These are phyloP conservation scores for Lordiphosa andalusiaca DNA, from an alignment of 2,888 invertebrate species.

Conservation along the genomic window DNA sequence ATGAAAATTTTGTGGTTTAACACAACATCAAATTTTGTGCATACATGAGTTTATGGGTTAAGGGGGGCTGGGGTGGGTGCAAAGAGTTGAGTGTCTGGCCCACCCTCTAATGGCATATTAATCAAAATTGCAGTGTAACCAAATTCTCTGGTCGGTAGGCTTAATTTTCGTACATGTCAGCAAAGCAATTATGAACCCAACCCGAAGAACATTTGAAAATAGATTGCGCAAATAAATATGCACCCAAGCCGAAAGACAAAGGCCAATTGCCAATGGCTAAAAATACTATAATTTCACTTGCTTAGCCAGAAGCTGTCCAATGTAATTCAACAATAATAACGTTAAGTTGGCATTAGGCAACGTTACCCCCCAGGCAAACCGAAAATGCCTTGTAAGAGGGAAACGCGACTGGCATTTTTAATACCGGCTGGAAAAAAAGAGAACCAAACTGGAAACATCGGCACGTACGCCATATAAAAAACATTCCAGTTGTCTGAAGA, in stretches of 20 bases:
- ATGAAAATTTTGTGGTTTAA: conserved; percentile 56
- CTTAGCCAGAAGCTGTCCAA: conserved; percentile 9
- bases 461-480: no score
- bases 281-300: conserved; percentile 7
- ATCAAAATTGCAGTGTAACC: conserved; percentile 60
- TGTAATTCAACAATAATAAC: conserved; percentile 2
- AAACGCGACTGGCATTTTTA: conserved; percentile 69
- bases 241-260: neutral
- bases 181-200: no score
- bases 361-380: conserved; percentile 32
- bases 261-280: no score
- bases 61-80: conserved; percentile 6
- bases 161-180: conserved; percentile 4
- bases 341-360: conserved; percentile 13
- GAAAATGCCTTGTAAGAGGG: conserved; percentile 56
- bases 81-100: neutral
- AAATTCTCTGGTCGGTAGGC: conserved; percentile 24
- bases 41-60: conserved; percentile 9
- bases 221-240: no score
- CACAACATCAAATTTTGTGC: conserved; percentile 32
- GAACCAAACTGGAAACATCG: no score
- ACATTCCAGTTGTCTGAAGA: neutral
- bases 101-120: conserved; percentile 40
- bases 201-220: no score
- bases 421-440: conserved; percentile 31